Conservation (phyloP, 2,797 vertebrate species). For the Anguilla marmorata region DNA sequence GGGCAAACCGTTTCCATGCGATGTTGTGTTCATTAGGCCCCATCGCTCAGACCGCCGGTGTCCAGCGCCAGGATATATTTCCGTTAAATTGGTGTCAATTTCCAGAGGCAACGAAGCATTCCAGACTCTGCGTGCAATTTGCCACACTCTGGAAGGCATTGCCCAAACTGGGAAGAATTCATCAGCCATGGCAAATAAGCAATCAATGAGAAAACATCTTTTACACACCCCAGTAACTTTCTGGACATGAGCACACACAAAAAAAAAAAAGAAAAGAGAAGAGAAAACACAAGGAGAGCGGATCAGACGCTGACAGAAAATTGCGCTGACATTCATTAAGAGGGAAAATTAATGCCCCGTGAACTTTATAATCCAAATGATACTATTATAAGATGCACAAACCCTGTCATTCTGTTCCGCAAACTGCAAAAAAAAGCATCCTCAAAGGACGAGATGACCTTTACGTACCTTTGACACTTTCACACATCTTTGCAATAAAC, state of each 20-base stretch:
- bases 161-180: conserved; percentile 11
- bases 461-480: conserved; percentile 18
- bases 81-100: conserved; percentile 19
- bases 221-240: conserved; percentile 37
- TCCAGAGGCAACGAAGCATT: conserved; percentile 13
- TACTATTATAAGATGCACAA: conserved; percentile 33
- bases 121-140: conserved; percentile 31
- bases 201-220: conserved; percentile 40
- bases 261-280: background rate
- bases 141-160: conserved; percentile 24
- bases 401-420: conserved; percentile 21
- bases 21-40: background rate
- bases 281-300: conserved; percentile 36
- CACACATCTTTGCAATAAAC: background rate
- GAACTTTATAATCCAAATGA: conserved; percentile 41
- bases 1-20: conserved; percentile 1
- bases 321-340: conserved; percentile 39
- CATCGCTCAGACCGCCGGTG: background rate
- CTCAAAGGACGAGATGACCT: conserved; percentile 27
- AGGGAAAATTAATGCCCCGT: conserved; percentile 39
- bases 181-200: conserved; percentile 36
- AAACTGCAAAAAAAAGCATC: conserved; percentile 13
- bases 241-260: conserved; percentile 35
- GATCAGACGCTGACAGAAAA: conserved; percentile 41
- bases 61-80: background rate